Evolutionary conservation across 2,797 vertebrate genomes (phyloP).

Genomic region (Serranus cabrilla): DNA sequence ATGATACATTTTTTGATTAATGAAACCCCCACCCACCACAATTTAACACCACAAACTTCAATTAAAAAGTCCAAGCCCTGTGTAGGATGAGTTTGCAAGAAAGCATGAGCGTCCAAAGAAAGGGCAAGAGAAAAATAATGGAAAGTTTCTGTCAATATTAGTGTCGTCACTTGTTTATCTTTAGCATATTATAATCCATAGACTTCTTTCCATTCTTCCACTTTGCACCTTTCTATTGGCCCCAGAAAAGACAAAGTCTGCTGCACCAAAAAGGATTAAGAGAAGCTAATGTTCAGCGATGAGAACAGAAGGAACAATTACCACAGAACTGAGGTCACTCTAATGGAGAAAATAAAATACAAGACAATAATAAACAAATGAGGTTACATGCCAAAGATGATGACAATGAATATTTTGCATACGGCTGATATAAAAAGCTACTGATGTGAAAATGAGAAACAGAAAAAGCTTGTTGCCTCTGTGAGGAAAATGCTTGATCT

Average conservation of each 20-base stretch:
- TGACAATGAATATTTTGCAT: slow-evolving; percentile 80
- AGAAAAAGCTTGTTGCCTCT: slow-evolving; percentile 35
- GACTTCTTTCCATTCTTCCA: slow-evolving; percentile 87
- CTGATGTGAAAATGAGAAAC: slow-evolving; percentile 55
- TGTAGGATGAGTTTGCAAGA: slow-evolving; percentile 73
- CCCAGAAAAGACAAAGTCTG: slow-evolving; percentile 79
- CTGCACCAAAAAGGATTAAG: slow-evolving; percentile 77
- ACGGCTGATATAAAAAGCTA: slow-evolving; percentile 54
- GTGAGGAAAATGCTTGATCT: slow-evolving; percentile 57
- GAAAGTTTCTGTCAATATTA: slow-evolving; percentile 43
- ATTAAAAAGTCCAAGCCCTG: slow-evolving; percentile 51
- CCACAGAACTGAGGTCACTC: slow-evolving; percentile 99
- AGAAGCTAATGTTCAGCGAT: slow-evolving; percentile 90
- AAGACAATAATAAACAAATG: slow-evolving; percentile 93
- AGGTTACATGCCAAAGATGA: slow-evolving; percentile 95
- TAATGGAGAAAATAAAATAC: slow-evolving; percentile 99
- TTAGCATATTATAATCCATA: not conserved
- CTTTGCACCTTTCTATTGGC: slow-evolving; percentile 81
- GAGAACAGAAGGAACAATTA: slow-evolving; percentile 96
- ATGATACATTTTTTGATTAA: slow-evolving; percentile 28
- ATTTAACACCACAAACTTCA: slow-evolving; percentile 55
- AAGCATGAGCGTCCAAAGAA: slow-evolving; percentile 69
- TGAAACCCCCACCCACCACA: slow-evolving; percentile 32
- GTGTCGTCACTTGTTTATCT: not conserved
- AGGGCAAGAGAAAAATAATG: slow-evolving; percentile 72